Conservation (phyloP, 2,797 vertebrate genomes). For the Pagetopsis macropterus region DNA sequence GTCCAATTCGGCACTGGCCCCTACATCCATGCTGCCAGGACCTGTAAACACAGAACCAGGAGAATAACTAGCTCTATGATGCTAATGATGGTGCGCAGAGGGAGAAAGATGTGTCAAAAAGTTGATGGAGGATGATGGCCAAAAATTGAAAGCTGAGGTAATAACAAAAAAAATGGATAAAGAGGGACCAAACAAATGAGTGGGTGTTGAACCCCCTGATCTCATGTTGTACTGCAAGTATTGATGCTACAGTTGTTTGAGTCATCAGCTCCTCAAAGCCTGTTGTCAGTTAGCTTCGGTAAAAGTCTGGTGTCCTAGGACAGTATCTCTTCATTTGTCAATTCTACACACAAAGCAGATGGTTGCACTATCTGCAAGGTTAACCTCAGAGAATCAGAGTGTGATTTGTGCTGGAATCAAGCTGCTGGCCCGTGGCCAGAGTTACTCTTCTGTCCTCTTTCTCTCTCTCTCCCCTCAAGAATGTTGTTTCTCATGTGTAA, state of each 20-base stretch:
- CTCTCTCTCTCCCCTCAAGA: slow-evolving; percentile 34
- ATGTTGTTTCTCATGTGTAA: slow-evolving; percentile 51
- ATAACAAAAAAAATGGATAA: slow-evolving; percentile 9
- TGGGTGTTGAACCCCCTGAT: slow-evolving; percentile 30
- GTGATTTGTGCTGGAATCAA: slow-evolving; percentile 54
- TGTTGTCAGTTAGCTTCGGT: slow-evolving; percentile 26
- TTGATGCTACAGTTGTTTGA: slow-evolving; percentile 26
- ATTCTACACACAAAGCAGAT: slow-evolving; percentile 58
- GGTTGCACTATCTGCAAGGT: slow-evolving; percentile 32
- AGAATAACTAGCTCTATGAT: slow-evolving; percentile 16
- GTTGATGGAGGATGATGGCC: neutral
- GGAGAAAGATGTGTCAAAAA: neutral
- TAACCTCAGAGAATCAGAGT: slow-evolving; percentile 52
- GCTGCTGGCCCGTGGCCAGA: slow-evolving; percentile 31
- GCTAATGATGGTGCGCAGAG: neutral
- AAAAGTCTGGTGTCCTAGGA: slow-evolving; percentile 24
- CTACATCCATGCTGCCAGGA: slow-evolving; percentile 30
- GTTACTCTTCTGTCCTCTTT: slow-evolving; percentile 40
- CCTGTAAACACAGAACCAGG: slow-evolving; percentile 41
- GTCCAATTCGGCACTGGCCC: slow-evolving; percentile 49
- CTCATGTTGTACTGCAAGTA: slow-evolving; percentile 20
- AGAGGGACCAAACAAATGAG: slow-evolving; percentile 20
- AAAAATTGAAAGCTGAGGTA: neutral
- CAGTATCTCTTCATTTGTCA: slow-evolving; percentile 32
- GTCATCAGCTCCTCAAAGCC: slow-evolving; percentile 18